phyloP scores from a whole-genome alignment of 2,113 vertebrate genomes.

The Calidris pygmaea region DNA sequence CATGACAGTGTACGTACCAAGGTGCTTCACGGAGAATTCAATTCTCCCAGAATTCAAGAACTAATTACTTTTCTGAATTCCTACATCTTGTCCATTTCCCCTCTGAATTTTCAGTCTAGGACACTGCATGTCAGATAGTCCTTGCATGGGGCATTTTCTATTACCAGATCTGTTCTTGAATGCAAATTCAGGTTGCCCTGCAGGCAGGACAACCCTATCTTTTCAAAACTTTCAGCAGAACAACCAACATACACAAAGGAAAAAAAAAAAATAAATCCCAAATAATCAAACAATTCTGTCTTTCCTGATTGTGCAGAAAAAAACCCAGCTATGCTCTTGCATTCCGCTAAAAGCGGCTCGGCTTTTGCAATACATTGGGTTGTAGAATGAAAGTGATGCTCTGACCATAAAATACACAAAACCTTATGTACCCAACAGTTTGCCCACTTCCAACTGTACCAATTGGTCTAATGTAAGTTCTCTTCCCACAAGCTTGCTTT shows the following conservation, averaged over 20 bases:
- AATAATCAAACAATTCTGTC: not conserved
- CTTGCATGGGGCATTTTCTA: not conserved
- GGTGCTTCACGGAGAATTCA: not conserved
- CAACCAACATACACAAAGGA: not conserved
- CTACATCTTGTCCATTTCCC: not conserved
- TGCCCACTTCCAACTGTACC: not conserved
- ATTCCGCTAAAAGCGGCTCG: not conserved
- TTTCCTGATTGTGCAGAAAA: not conserved
- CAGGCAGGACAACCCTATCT: not conserved
- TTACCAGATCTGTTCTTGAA: not conserved
- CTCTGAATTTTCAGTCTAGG: not conserved
- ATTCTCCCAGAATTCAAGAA: not conserved
- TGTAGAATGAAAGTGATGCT: not conserved
- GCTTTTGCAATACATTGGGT: not conserved
- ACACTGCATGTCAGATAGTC: not conserved
- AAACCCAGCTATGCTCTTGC: not conserved
- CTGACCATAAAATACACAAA: slow-evolving; percentile 2
- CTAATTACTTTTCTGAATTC: not conserved
- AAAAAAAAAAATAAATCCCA: not conserved
- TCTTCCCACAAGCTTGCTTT: not conserved
- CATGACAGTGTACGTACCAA: not conserved
- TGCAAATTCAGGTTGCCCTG: not conserved
- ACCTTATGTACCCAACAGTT: not conserved
- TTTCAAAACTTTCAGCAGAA: not conserved
- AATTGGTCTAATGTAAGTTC: not conserved